Conservation (phyloP, 2,888 invertebrate species). For the Xylota sylvarum region DNA sequence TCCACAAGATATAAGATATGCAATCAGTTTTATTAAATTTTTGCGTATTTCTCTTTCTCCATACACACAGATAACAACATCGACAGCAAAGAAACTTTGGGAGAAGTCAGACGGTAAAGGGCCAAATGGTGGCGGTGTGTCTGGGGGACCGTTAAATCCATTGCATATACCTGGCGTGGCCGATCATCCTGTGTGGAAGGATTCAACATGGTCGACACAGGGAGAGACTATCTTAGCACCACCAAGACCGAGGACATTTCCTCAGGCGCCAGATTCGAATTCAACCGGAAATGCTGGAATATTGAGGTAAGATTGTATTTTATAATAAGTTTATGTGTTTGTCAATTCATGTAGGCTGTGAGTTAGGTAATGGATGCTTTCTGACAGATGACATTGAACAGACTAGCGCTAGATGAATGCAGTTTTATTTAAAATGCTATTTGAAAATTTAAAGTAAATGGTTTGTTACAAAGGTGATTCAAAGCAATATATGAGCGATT, state of each 20-base stretch:
- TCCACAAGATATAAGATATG: constrained; percentile 20
- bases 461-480: too few species aligned
- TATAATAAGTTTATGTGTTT: background rate
- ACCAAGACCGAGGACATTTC: constrained; percentile 88
- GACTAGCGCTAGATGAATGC: background rate
- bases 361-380: background rate
- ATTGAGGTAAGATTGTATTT: constrained; percentile 81
- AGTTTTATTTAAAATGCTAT: background rate
- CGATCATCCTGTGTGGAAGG: constrained; percentile 93
- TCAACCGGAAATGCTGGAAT: constrained; percentile 85
- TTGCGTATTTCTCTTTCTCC: constrained; percentile 24
- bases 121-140: constrained; percentile 85
- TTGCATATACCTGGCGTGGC: constrained; percentile 87
- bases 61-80: constrained; percentile 93
- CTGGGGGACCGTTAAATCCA: constrained; percentile 90
- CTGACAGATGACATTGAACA: background rate
- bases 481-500: too few species aligned
- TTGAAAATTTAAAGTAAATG: too few species aligned
- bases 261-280: constrained; percentile 87
- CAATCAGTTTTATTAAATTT: constrained; percentile 45
- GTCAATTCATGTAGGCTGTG: background rate
- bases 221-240: constrained; percentile 93
- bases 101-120: constrained; percentile 93
- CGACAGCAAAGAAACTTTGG: constrained; percentile 97
- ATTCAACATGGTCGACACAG: constrained; percentile 97